A percentile compares a stretch with the other conserved stretches of the same genome.
These are phyloP conservation scores for Ethmia dodecea DNA, from an alignment of 2,888 invertebrate species.

Conservation along the genomic window DNA sequence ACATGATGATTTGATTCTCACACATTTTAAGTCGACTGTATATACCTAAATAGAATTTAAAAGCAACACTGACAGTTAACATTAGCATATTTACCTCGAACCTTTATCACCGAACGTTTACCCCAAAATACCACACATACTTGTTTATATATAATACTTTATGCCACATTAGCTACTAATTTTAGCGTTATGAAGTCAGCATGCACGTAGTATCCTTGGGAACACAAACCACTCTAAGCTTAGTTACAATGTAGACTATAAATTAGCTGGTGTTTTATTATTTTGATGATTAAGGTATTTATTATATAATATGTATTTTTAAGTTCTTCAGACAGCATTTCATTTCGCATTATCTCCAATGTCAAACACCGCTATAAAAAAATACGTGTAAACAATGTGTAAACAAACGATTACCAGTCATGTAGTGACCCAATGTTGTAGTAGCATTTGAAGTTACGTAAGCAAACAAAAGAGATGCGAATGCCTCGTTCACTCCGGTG, in stretches of 20 bases:
- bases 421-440: constrained; percentile 38
- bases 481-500: constrained; percentile 20
- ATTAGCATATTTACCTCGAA: constrained; percentile 24
- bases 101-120: constrained; percentile 39
- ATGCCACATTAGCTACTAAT: constrained; percentile 53
- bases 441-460: constrained; percentile 28
- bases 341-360: constrained; percentile 37
- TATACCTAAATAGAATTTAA: too few species aligned
- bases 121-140: constrained; percentile 41
- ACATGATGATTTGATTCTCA: too few species aligned
- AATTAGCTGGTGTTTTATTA: constrained; percentile 31
- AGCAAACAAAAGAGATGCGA: constrained; percentile 27
- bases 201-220: constrained; percentile 57
- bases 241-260: constrained; percentile 47
- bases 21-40: too few species aligned
- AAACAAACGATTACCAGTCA: constrained; percentile 33
- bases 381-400: constrained; percentile 36
- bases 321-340: constrained; percentile 32
- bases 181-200: constrained; percentile 59
- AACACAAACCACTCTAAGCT: constrained; percentile 48
- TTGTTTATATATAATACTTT: constrained; percentile 49
- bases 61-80: too few species aligned
- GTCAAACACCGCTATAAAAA: constrained; percentile 43
- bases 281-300: constrained; percentile 21
- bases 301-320: constrained; percentile 18